Conservation (phyloP, 1,140 invertebrate species). For the Leucophenga varia region DNA sequence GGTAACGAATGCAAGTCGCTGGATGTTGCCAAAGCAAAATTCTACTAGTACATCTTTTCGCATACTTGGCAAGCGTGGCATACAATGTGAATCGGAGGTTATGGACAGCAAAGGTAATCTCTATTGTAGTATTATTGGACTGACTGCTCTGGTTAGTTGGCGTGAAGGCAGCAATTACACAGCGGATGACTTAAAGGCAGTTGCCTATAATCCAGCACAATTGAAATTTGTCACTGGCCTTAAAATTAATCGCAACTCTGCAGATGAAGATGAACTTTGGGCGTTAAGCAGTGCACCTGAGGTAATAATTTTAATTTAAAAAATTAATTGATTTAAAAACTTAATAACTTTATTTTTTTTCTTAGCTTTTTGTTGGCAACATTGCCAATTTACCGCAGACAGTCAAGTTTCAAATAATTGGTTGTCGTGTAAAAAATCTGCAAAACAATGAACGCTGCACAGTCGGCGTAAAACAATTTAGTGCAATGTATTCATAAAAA, state of each 20-base stretch:
- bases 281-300: conserved; percentile 67
- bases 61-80: conserved; percentile 36
- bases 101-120: conserved; percentile 63
- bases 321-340: conserved; percentile 64
- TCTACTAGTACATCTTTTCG: conserved; percentile 14
- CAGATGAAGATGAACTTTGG: conserved; percentile 44
- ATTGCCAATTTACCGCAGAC: conserved; percentile 58
- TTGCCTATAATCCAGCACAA: conserved; percentile 58
- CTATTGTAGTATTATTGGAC: conserved; percentile 45
- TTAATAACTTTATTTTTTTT: neutral
- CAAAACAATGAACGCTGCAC: conserved; percentile 10
- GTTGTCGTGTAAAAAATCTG: conserved; percentile 13
- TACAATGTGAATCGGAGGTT: conserved; percentile 60
- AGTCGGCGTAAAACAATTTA: conserved; percentile 4
- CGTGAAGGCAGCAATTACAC: conserved; percentile 25
- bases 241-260: conserved; percentile 64
- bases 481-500: too few species aligned
- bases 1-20: conserved; percentile 63
- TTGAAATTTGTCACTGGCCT: conserved; percentile 70
- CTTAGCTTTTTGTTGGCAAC: conserved; percentile 35
- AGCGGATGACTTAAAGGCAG: conserved; percentile 30
- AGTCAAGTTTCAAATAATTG: conserved; percentile 66
- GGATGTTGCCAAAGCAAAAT: conserved; percentile 35
- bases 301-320: conserved; percentile 38
- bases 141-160: conserved; percentile 13